phyloP scores from a whole-genome alignment of 1,140 invertebrate species.

The Drosophila micromelanica region DNA sequence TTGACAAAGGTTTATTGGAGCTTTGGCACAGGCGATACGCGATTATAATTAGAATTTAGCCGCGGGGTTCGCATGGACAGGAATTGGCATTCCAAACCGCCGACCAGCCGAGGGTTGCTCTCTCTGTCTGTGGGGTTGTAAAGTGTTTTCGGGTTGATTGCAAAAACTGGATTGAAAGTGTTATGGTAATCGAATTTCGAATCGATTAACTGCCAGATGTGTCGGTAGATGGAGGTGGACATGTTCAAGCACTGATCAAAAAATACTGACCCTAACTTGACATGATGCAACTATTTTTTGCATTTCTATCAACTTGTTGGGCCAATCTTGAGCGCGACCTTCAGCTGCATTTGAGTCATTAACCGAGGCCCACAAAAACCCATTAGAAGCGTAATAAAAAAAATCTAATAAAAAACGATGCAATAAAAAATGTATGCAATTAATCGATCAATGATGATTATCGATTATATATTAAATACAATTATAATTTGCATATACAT shows the following conservation, averaged over 20 bases:
- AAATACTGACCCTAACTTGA: too few species aligned
- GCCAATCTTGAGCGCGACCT: background rate
- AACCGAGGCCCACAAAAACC: slow-evolving; percentile 16
- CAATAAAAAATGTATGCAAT: slow-evolving; percentile 39
- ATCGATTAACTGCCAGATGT: slow-evolving; percentile 64
- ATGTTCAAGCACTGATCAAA: background rate
- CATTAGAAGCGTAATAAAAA: slow-evolving; percentile 23
- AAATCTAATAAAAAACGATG: slow-evolving; percentile 28
- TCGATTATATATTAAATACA: slow-evolving; percentile 50
- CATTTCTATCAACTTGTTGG: background rate
- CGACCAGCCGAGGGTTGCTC: slow-evolving; percentile 37
- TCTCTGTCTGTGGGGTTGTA: slow-evolving; percentile 60
- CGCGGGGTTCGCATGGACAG: slow-evolving; percentile 49
- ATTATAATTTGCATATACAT: slow-evolving; percentile 66
- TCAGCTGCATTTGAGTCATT: slow-evolving; percentile 14
- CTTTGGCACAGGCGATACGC: slow-evolving; percentile 74
- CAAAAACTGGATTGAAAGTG: slow-evolving; percentile 47
- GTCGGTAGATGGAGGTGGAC: background rate
- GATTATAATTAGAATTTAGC: slow-evolving; percentile 81
- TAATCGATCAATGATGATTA: slow-evolving; percentile 51
- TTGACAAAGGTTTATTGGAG: slow-evolving; percentile 79
- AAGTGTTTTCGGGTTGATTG: slow-evolving; percentile 51
- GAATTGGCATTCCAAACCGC: background rate
- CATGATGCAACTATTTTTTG: background rate
- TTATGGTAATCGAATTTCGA: slow-evolving; percentile 71